Base-by-base conservation (phyloP, 2,113 vertebrate species). In the Pseudois nayaur region DNA sequence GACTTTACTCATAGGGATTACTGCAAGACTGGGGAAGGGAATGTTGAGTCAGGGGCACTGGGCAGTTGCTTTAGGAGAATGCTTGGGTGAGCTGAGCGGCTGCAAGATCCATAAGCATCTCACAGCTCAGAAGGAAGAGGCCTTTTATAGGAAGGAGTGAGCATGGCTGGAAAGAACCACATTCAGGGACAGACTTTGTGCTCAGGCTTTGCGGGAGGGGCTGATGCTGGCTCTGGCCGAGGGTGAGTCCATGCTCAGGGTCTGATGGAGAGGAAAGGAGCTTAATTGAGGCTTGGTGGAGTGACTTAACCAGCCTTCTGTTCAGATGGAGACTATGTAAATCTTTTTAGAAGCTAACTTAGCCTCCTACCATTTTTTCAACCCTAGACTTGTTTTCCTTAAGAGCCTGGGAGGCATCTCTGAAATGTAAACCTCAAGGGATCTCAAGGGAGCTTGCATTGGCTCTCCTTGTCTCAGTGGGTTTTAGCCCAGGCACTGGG, bases 401-500 rank as follows among this genome's bases (percentile, higher is more conserved):
- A 55, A 29, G 57, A 27, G 62, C 27, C 50, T 54, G 33, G 64
- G 85, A 83, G 93, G 94, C 57, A 57, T 48, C 57, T 87, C 87
- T 98, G 78, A 95, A 85, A 91, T 88, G 88, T 71, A 90, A 93
- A 74, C 59, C 78, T 78, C 57, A 64, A 50, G 88, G 43, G 21
- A 89, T 59, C 78, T 76, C 52, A 64, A 59, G 86, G 43, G 27
- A 52, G 87, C 27, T 7, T 31, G 36, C 5, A 17, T 4, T n/a
- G 62, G 19, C 23, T 33, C 78, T 45, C 48, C 78, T n/a, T 27
- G 29, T 25, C 33, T 43, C 25, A 31, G 25, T n/a, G 43, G 48
- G 78, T 45, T 11, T 33, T 19, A 59, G 23, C 25, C 43, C 50
- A 27, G 84, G 91, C 36, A 8, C 62, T 6, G 4, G 85, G 31